Evolutionary conservation across 1,140 invertebrate genomes (phyloP), one percentile per base, ranked within the genome.

Genomic region (Zaprionus nigranus): DNA sequence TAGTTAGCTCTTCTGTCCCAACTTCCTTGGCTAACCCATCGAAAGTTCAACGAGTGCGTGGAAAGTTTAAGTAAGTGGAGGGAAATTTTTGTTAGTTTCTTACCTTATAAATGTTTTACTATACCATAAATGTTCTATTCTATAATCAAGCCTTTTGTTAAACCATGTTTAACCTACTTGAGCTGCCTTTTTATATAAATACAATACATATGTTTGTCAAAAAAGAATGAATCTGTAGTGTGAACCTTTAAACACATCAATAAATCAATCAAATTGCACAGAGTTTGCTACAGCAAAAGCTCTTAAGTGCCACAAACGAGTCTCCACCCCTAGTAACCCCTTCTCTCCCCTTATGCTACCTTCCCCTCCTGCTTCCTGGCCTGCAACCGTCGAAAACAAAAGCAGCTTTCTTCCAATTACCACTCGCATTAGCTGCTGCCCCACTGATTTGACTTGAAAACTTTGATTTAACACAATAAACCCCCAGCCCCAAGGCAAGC

Each of bases 11-110:
- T 62, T 9, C 17, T n/a, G 9, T 22, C 20, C n/a, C n/a, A 51
- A 5, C 62, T 12, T 20, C 0, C 38, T 24, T 9, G 4, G 6
- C n/a, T 20, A 4, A 38, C 36, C 38, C 15, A 13, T 38, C 3
- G 15, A 17, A 88, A 87, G 84, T 87, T 87, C 85, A 90, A 30
- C 78, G 84, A 68, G 84, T 88, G 84, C 84, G 84, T 87, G 84
- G 85, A 84, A 87, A 87, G 85, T 63, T 78, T 78, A 70, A 88
- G 38, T 59, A 64, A 51, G 57, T 43, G 62, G 64, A 56, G 28
- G 30, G 6, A 17, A 6, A n/a, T 17, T 15, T 15, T 1, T 12
- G 36, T 38, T 38, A 15, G 9, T 34, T 38, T 5, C 2, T 12
- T 36, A 36, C 12, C 0, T 3, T 36, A 13, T 13, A 30, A 2